A percentile compares a stretch with the other conserved stretches of the same genome.
phyloP scores from a whole-genome alignment of 92 coral and sea anemone genomes.

The Palythoa grandiflora region DNA sequence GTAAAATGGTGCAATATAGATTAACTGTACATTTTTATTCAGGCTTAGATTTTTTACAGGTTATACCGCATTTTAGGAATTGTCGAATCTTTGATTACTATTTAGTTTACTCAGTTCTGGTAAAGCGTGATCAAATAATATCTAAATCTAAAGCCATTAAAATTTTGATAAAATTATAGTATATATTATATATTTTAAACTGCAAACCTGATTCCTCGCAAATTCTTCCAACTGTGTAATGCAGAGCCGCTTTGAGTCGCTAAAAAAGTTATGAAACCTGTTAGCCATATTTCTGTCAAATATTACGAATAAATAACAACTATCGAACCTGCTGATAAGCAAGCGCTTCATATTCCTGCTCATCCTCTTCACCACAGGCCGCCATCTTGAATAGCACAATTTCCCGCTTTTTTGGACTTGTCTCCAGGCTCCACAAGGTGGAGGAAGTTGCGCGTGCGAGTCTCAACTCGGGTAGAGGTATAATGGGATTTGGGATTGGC shows the following conservation, averaged over 20 bases:
- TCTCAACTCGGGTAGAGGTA: no score
- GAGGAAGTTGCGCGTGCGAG: background rate
- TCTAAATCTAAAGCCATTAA: no score
- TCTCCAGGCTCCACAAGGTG: background rate
- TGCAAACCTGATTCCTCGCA: conserved; percentile 86
- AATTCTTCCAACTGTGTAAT: conserved; percentile 90
- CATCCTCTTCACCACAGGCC: conserved; percentile 46
- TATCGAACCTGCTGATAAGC: conserved; percentile 86
- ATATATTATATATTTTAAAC: background rate
- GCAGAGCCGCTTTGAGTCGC: conserved; percentile 97
- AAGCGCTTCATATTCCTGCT: conserved; percentile 78
- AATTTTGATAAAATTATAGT: background rate
- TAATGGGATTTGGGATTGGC: no score
- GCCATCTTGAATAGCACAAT: conserved; percentile 39
- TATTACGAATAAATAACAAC: background rate
- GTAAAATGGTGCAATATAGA: no score
- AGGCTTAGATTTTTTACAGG: no score
- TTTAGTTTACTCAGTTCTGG: no score
- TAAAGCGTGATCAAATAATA: no score
- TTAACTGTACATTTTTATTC: no score
- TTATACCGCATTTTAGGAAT: no score
- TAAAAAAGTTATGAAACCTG: conserved; percentile 44
- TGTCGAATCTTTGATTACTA: no score
- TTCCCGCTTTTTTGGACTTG: conserved; percentile 23
- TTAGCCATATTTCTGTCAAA: background rate